phyloP scores from a whole-genome alignment of 1,140 invertebrate species.

The Caerostris darwini region DNA sequence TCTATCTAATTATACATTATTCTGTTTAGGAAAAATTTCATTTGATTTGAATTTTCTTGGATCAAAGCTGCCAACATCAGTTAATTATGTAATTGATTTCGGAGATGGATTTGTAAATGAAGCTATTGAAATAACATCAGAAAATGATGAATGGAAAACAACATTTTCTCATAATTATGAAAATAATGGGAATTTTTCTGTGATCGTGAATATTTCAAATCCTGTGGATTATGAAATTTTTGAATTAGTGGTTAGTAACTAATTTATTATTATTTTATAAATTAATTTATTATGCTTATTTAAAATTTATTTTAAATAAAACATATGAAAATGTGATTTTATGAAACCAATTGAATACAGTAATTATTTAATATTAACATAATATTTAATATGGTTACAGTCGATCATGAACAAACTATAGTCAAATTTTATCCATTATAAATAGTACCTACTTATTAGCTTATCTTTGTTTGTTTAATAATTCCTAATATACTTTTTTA shows the following conservation, averaged over 20 bases:
- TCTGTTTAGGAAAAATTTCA: constrained; percentile 3
- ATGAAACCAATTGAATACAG: not conserved
- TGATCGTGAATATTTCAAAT: constrained; percentile 70
- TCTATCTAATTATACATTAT: not conserved
- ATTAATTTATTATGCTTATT: not conserved
- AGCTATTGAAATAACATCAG: constrained; percentile 1
- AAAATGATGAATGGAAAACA: constrained; percentile 31
- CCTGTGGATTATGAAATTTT: constrained; percentile 59
- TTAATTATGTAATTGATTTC: constrained; percentile 43
- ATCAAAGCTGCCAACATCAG: not conserved
- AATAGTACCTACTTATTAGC: not conserved
- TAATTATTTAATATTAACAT: not conserved
- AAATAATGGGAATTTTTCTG: constrained; percentile 64
- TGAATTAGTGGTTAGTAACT: constrained; percentile 35
- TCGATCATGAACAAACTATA: too few relatives aligned
- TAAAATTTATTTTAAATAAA: not conserved
- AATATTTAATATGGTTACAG: too few relatives aligned
- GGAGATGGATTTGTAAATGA: constrained; percentile 46
- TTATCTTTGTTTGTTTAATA: not conserved
- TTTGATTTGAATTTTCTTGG: constrained; percentile 46
- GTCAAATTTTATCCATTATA: not conserved
- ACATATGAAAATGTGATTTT: not conserved
- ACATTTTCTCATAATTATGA: constrained; percentile 70
- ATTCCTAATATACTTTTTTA: not conserved
- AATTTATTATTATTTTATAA: not conserved